These are phyloP conservation scores for Siniperca scherzeri DNA, from an alignment of 2,797 vertebrate genomes.

Conservation along the genomic window DNA sequence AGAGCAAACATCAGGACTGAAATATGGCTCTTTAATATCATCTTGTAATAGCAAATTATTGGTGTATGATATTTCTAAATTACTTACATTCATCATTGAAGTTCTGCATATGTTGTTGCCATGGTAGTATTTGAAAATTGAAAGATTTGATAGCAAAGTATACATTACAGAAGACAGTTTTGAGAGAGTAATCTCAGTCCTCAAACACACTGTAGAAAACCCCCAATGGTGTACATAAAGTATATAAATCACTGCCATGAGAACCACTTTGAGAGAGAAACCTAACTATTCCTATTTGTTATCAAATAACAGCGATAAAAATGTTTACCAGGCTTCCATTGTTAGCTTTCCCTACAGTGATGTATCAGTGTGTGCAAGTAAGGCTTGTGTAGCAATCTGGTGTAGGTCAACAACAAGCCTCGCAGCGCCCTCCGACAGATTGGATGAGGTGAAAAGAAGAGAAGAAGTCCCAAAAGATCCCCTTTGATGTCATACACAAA, in stretches of 20 bases:
- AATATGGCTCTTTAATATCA: background rate
- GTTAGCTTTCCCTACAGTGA: constrained; percentile 12
- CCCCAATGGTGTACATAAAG: background rate
- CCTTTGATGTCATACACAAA: constrained; percentile 47
- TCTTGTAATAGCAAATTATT: background rate
- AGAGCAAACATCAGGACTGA: background rate
- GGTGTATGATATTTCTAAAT: background rate
- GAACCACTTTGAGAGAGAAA: constrained; percentile 1
- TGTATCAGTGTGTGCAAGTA: background rate
- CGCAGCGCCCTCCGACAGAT: background rate
- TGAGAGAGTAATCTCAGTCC: background rate
- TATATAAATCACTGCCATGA: background rate
- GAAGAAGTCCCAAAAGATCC: constrained; percentile 32
- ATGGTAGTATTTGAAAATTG: background rate
- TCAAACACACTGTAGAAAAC: background rate
- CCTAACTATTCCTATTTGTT: background rate
- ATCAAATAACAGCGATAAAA: constrained; percentile 15
- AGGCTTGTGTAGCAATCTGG: constrained; percentile 23
- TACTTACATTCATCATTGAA: too few species aligned
- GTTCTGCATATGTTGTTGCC: too few species aligned
- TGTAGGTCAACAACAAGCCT: constrained; percentile 28
- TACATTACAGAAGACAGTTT: background rate
- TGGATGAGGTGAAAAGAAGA: constrained; percentile 31
- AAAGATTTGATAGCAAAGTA: background rate
- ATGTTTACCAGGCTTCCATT: constrained; percentile 12